Percentiles rank a stretch among this genome's conserved stretches.
Evolutionary conservation across 2,113 vertebrate genomes (phyloP).

Genomic region (Corydoras sp.): DNA sequence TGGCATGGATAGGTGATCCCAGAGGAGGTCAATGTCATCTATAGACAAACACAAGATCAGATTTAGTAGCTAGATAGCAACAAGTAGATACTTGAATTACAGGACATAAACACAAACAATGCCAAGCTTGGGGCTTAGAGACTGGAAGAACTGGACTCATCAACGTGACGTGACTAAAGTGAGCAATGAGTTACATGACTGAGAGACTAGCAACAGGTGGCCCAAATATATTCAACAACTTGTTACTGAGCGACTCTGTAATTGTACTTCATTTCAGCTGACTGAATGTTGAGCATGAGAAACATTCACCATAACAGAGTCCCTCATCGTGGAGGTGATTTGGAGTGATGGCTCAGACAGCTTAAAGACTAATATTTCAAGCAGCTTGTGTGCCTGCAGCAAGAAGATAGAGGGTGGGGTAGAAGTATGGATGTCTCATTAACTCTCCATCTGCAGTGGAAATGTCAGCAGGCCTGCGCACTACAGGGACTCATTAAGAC

Average conservation of each 20-base stretch:
- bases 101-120: neutral
- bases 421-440: constrained; percentile 44
- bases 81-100: neutral
- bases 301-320: neutral
- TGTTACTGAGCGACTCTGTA: neutral
- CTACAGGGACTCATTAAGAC: constrained; percentile 62
- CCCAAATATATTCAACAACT: constrained; percentile 8
- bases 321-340: neutral
- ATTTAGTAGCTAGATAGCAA: neutral
- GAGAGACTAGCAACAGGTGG: constrained; percentile 6
- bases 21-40: constrained; percentile 89
- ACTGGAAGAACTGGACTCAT: neutral
- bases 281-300: neutral
- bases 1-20: constrained; percentile 93
- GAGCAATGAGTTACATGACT: constrained; percentile 5
- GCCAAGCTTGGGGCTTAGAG: constrained; percentile 3
- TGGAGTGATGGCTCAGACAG: neutral
- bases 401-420: constrained; percentile 26
- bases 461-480: constrained; percentile 56
- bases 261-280: neutral
- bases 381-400: constrained; percentile 8
- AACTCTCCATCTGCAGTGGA: constrained; percentile 47
- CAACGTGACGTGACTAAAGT: neutral
- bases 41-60: constrained; percentile 38
- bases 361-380: constrained; percentile 23